Evolutionary conservation across 2,888 invertebrate species (phyloP).

Genomic region (Pheosia tremula): DNA sequence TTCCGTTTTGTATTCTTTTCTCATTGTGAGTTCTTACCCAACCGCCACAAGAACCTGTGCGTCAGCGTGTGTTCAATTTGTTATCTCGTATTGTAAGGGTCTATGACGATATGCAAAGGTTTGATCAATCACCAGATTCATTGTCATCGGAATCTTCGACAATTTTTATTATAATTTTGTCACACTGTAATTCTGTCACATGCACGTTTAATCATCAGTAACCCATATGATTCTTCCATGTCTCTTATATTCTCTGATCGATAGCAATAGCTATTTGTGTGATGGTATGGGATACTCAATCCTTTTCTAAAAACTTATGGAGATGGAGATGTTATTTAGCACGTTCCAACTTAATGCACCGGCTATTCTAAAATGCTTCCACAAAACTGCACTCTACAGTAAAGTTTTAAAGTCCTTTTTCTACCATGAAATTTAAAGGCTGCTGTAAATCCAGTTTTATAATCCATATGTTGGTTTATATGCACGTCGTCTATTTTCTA

Average conservation of each 20-base stretch:
- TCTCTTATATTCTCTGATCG: slow-evolving; percentile 48
- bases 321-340: slow-evolving; percentile 47
- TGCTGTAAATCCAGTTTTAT: slow-evolving; percentile 29
- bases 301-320: slow-evolving; percentile 46
- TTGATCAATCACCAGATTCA: slow-evolving; percentile 68
- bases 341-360: slow-evolving; percentile 59
- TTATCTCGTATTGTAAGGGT: slow-evolving; percentile 69
- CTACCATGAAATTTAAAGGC: slow-evolving; percentile 29
- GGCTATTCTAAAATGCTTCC: slow-evolving; percentile 50
- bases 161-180: slow-evolving; percentile 48
- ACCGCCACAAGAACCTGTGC: slow-evolving; percentile 77
- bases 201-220: slow-evolving; percentile 65
- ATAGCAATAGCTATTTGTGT: slow-evolving; percentile 37
- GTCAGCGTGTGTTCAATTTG: slow-evolving; percentile 73
- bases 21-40: slow-evolving; percentile 76
- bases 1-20: slow-evolving; percentile 65
- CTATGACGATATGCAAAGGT: slow-evolving; percentile 73
- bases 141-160: slow-evolving; percentile 48
- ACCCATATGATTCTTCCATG: slow-evolving; percentile 61
- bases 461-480: slow-evolving; percentile 33
- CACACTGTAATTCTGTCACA: slow-evolving; percentile 42
- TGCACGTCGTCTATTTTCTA: slow-evolving; percentile 52
- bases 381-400: slow-evolving; percentile 47
- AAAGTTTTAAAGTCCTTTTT: slow-evolving; percentile 31
- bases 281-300: slow-evolving; percentile 64